Evolutionary conservation across 2,113 vertebrate species (phyloP), one percentile per base, ranked within the genome.

Genomic region (Paracyprichromis sp.): DNA sequence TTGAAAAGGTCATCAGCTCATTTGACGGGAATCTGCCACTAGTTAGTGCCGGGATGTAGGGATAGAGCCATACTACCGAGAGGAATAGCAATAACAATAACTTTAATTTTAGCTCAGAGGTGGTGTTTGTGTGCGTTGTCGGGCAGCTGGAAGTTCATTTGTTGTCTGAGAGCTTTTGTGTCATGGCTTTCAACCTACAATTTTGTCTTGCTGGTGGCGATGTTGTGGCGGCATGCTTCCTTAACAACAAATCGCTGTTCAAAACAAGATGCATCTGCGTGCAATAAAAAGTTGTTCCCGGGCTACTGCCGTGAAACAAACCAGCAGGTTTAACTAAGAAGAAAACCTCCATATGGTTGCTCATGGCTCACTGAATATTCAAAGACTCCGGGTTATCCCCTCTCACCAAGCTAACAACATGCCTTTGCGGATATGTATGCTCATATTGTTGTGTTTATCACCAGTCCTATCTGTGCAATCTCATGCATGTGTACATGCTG

Each of bases 261-360:
- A 80, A 87, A 92, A 91, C 88, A 89, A 56, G 17, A 66, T 7
- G 69, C 78, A 83, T 88, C 83, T 89, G 89, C 52, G 19, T 83
- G 71, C 16, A 54, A 88, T 91, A 79, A 73, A 84, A 90, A 6
- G 50, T 3, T 31, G 26, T 82, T 88, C 80, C 31, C 47, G n/a
- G 52, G 84, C 84, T 76, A 80, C 86, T 85, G 86, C 83, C 3
- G 7, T 81, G 66, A 29, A 82, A 84, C 88, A 87, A 53, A 82
- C 43, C 6, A 24, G 40, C 71, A 11, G 26, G 83, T 88, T 89
- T 83, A 34, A 78, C 52, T 79, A 63, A 85, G 66, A 78, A 56
- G 31, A 80, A 87, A 80, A n/a, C 38, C 71, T 88, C 83, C 92
- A 89, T 91, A 89, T 88, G 90, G 81, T n/a, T 52, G 89, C 79